phyloP scores from a whole-genome alignment of 2,113 vertebrate genomes.

The Rhineura floridana region DNA sequence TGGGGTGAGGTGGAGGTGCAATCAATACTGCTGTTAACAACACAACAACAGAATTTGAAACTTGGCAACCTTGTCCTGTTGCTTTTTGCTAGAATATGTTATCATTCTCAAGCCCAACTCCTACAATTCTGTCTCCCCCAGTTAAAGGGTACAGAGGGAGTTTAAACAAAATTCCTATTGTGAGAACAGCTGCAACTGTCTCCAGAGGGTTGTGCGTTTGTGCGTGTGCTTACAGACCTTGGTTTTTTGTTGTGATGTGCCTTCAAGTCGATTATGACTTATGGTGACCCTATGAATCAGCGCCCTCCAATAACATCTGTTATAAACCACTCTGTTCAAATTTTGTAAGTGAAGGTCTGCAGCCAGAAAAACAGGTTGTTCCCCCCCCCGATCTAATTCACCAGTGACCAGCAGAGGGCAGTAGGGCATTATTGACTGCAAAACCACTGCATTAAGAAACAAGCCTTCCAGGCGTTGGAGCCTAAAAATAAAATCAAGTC shows the following conservation, averaged over 20 bases:
- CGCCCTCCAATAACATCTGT: no score
- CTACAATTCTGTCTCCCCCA: background rate
- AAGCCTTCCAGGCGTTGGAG: background rate
- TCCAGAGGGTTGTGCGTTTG: background rate
- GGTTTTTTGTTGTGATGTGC: no score
- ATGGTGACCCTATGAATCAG: no score
- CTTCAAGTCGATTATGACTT: no score
- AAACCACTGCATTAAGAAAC: background rate
- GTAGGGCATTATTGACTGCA: background rate
- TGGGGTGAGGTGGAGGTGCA: no score
- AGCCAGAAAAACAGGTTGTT: no score
- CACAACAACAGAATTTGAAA: background rate
- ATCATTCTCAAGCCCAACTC: background rate
- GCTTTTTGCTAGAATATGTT: background rate
- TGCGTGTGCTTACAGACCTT: background rate
- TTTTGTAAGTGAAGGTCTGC: no score
- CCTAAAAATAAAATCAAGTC: slow-evolving; percentile 29
- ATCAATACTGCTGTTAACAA: no score
- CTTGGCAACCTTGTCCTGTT: background rate
- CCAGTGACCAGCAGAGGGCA: slow-evolving; percentile 8
- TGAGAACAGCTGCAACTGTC: background rate
- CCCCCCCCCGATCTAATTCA: no score
- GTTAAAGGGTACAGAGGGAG: background rate
- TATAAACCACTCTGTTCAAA: no score
- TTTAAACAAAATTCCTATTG: background rate